phyloP scores from a whole-genome alignment of 2,888 invertebrate genomes.

The Amiota mariae region DNA sequence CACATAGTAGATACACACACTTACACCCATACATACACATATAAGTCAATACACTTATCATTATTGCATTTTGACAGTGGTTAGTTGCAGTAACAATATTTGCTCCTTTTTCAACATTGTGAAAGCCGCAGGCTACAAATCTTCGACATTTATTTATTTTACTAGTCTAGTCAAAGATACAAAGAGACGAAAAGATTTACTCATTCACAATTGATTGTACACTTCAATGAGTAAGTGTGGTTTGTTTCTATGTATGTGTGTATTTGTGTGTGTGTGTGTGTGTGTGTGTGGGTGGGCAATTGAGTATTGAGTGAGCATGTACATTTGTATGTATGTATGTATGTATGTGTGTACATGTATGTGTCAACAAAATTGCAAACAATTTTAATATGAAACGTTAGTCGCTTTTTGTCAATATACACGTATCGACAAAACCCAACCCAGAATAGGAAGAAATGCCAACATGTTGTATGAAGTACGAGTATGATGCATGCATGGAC shows the following conservation, averaged over 20 bases:
- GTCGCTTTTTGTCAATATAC: not conserved
- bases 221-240: not conserved
- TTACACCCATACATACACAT: not conserved
- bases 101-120: constrained; percentile 3
- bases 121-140: constrained; percentile 34
- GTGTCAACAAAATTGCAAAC: constrained; percentile 41
- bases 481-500: not conserved
- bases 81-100: constrained; percentile 20
- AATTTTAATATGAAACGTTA: constrained; percentile 20
- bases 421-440: constrained; percentile 26
- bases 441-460: constrained; percentile 15
- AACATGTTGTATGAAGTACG: not conserved
- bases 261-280: constrained; percentile 32
- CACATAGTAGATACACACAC: not conserved
- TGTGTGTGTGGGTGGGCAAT: constrained; percentile 15
- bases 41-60: constrained; percentile 45
- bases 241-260: too few relatives aligned
- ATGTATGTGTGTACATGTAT: constrained; percentile 24
- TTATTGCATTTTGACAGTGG: constrained; percentile 44
- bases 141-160: constrained; percentile 40
- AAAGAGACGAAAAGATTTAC: not conserved
- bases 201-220: constrained; percentile 1
- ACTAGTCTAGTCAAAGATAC: not conserved
- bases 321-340: constrained; percentile 34
- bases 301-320: too few relatives aligned